A percentile compares a stretch with the other conserved stretches of the same genome.
Evolutionary conservation across 2,888 invertebrate genomes (phyloP).

Genomic region (Eupeodes luniger): DNA sequence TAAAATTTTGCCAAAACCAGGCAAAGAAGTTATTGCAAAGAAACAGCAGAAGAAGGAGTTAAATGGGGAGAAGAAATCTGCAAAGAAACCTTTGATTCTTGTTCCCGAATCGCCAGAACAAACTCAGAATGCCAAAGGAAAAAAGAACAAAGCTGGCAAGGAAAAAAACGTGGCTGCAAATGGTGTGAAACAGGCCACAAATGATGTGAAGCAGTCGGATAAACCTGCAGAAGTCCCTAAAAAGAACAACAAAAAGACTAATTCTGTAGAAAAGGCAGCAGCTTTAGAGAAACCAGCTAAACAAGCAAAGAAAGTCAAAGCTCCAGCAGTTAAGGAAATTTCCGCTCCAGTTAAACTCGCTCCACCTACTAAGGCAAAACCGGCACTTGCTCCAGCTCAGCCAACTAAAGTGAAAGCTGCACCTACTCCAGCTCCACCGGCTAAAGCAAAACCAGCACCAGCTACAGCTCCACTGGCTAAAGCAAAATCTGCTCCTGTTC

Average conservation of each 20-base stretch:
- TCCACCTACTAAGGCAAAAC: background rate
- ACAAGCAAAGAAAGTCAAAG: background rate
- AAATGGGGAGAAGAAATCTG: background rate
- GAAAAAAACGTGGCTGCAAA: constrained; percentile 7
- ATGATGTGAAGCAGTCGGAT: background rate
- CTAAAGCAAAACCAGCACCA: background rate
- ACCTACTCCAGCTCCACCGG: background rate
- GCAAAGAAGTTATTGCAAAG: constrained; percentile 2
- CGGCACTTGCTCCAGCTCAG: background rate
- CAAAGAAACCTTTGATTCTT: background rate
- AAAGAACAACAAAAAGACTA: background rate
- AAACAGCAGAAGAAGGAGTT: background rate
- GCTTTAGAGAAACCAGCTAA: background rate
- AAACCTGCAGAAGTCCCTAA: background rate
- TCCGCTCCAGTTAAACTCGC: background rate
- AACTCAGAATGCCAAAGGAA: background rate
- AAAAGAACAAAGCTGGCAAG: background rate
- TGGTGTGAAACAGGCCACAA: background rate
- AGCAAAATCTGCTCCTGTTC: background rate
- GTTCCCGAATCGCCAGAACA: background rate
- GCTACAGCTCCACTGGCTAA: background rate
- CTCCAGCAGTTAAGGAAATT: background rate
- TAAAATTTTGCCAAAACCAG: background rate
- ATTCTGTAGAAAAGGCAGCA: background rate
- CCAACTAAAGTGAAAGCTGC: background rate